Conservation (phyloP, 2,113 vertebrate genomes). For the Oenanthe oenanthe region DNA sequence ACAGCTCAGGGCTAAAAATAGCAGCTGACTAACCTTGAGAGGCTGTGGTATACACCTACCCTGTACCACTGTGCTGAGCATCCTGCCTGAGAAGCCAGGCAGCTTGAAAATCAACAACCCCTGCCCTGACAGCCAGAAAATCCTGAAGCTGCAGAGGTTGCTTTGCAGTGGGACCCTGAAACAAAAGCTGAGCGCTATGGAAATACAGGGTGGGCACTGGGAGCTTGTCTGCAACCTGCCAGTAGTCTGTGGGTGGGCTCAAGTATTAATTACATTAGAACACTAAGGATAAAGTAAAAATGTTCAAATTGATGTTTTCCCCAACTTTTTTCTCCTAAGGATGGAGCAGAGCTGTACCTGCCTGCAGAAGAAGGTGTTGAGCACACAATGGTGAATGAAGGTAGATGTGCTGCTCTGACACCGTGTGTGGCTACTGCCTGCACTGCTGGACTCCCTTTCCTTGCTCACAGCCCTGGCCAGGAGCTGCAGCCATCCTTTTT, state of each 20-base stretch:
- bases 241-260: neutral
- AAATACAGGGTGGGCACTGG: neutral
- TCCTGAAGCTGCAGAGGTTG: neutral
- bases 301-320: neutral
- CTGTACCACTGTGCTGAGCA: neutral
- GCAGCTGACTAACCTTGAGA: neutral
- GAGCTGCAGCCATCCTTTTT: neutral
- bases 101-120: neutral
- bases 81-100: neutral
- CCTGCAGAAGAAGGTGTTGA: neutral
- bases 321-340: neutral
- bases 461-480: neutral
- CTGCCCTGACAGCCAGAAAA: neutral
- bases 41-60: neutral
- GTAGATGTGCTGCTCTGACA: neutral
- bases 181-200: neutral
- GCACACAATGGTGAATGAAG: rapidly evolving
- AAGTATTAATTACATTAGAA: neutral
- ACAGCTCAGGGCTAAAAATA: neutral
- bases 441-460: neutral
- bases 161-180: neutral
- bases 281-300: neutral
- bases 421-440: neutral
- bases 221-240: neutral
- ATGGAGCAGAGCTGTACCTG: neutral